Conservation (phyloP, 2,797 vertebrate species). For the Malurus splendens region DNA sequence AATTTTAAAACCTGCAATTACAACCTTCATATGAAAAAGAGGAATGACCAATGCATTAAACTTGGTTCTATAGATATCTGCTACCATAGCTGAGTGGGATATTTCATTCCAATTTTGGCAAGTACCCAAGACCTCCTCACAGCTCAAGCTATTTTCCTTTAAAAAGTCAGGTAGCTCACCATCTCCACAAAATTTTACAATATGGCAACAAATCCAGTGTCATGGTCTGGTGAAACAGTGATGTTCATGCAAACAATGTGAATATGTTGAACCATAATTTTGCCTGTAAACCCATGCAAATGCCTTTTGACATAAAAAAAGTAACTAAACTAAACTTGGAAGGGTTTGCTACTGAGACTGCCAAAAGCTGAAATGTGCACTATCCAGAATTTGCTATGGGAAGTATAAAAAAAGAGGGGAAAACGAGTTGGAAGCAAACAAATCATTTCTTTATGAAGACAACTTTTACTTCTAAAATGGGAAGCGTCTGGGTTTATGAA, state of each 20-base stretch:
- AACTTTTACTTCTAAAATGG: conserved; percentile 59
- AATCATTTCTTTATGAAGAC: conserved; percentile 60
- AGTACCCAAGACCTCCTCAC: background rate
- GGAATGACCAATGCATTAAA: background rate
- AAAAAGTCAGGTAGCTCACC: background rate
- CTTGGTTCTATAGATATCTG: background rate
- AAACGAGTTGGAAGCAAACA: conserved; percentile 53
- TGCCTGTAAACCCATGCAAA: conserved; percentile 59
- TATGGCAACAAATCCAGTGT: background rate
- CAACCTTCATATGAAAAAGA: background rate
- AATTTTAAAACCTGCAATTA: background rate
- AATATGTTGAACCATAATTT: conserved; percentile 56
- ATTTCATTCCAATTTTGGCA: background rate
- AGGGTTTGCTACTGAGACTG: conserved; percentile 47
- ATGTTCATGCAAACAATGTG: conserved; percentile 48
- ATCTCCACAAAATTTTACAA: conserved; percentile 1
- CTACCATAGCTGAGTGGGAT: background rate
- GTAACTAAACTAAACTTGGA: conserved; percentile 65
- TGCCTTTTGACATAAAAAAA: conserved; percentile 62
- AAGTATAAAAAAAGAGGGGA: conserved; percentile 59
- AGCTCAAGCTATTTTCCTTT: background rate
- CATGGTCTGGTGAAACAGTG: conserved; percentile 20
- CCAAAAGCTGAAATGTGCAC: conserved; percentile 60
- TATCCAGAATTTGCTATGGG: conserved; percentile 60
- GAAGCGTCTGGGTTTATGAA: conserved; percentile 60